These are phyloP conservation scores for Danaus melanippus DNA, from an alignment of 1,140 invertebrate species.

Conservation along the genomic window DNA sequence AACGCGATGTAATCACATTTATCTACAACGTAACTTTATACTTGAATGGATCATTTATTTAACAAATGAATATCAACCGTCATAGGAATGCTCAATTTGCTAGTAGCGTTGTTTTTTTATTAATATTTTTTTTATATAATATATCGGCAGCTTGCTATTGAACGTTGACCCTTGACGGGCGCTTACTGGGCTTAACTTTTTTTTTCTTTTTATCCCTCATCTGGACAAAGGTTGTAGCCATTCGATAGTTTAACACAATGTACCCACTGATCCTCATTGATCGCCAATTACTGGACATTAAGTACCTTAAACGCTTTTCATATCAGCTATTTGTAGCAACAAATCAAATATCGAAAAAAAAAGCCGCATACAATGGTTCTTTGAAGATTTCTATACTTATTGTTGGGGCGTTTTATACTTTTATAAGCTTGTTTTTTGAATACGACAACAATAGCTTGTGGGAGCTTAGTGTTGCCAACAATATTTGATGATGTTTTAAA, in stretches of 20 bases:
- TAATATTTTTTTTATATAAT: conserved; percentile 15
- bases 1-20: too few relatives aligned
- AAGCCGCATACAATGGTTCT: conserved; percentile 41
- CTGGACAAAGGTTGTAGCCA: conserved; percentile 50
- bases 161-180: conserved; percentile 45
- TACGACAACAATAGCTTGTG: conserved; percentile 40
- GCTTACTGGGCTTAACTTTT: conserved; percentile 27
- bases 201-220: conserved; percentile 49
- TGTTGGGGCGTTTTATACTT: conserved; percentile 52
- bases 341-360: conserved; percentile 64
- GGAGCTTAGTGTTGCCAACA: conserved; percentile 30
- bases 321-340: conserved; percentile 66
- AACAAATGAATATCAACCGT: too few relatives aligned
- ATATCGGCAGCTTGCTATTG: conserved; percentile 47
- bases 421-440: conserved; percentile 47
- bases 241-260: conserved; percentile 65
- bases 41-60: conserved; percentile 5
- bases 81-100: conserved; percentile 3
- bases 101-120: conserved; percentile 9
- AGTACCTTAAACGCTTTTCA: conserved; percentile 69
- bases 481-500: conserved; percentile 7
- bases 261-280: conserved; percentile 71
- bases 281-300: conserved; percentile 72
- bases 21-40: conserved; percentile 8
- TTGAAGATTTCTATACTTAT: conserved; percentile 57